Base-by-base conservation (phyloP, 92 coral and sea anemone genomes). In the Desmophyllum pertusum region DNA sequence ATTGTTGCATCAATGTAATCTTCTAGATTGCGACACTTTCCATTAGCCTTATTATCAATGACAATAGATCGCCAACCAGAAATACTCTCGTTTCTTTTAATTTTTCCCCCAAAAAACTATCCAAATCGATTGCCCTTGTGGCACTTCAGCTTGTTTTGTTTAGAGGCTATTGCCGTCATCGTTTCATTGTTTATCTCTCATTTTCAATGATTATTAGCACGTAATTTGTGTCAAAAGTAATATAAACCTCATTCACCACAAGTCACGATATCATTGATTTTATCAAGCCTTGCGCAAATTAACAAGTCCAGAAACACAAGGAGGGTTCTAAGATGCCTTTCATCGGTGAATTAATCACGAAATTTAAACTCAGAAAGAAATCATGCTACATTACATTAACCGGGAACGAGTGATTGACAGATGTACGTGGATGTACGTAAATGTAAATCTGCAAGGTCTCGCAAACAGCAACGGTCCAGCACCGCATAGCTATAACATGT, bases 111-210 rank as follows among this genome's bases (percentile, higher is more conserved):
- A 38, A 38, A 31, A 71, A 71, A 53, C 53, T 21, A 27, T 62
- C 71, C 72, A 40, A 72, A 71, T 72, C 75, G 86, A 73, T 55
- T 72, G 52, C 71, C 38, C 72, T 33, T 72, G 42, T 42, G 9
- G 45, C 71, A 82, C 86, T 82, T 71, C 57, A 82, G 17, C 13
- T 71, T 82, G 79, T 72, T 82, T 72, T 55, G 79, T 82, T 82
- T 71, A 18, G 51, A 13, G 27, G 27, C 45, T 70, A 19, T 71
- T 39, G 59, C 86, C 79, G 70, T 82, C 86, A 73, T 71, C 57
- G 41, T 82, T 72, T 21, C 70, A 82, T 73, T 82, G 86, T 82
- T 57, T 82, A 82, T 82, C 71, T 18, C 71, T 82, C 79, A 82
- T 17, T 82, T 41, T 82, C 57, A 48, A 73, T 73, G 79, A 82